Evolutionary conservation across 2,113 vertebrate species (phyloP), one percentile per base, ranked within the genome.

Genomic region (Morone chrysops): DNA sequence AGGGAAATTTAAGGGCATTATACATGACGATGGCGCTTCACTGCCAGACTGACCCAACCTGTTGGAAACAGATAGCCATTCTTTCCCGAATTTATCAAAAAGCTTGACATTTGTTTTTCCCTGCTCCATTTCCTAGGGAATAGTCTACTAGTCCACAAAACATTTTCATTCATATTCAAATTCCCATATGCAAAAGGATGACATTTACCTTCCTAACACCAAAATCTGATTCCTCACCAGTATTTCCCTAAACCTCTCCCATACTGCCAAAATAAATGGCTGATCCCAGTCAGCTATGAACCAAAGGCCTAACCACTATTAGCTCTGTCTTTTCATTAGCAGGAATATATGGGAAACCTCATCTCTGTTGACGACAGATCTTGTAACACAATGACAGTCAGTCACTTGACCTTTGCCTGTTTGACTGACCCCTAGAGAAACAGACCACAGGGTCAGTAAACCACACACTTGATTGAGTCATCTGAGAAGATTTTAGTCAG

Each of bases 51-150:
- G 3, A 8, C 31, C 10, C 59, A 57, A 80, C 82, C 85, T 63
- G 78, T 40, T 73, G 70, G 77, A 86, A 69, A 81, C 78, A 70
- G 78, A 81, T 83, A 79, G 56, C 65, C 70, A 16, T 63, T 78
- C 59, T 75, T 59, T 75, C 56, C 59, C 50, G 7, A 65, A 69
- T 76, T 47, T 48, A 67, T 25, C 18, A 1, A 36, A 78, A 83
- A 87, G 57, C 59, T 57, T 82, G 85, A 85, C 79, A 85, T 87
- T 85, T 86, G 48, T 78, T 75, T 78, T 56, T 20, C 18, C 77
- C 56, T 18, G 50, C 56, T 68, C 40, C 17, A 9, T 75, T 75
- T 76, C 66, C 51, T 43, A 43, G 70, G 83, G 77, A 75, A 75
- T 61, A 78, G 57, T 81, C 73, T 10, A 62, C 68, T 48, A 71